phyloP scores from a whole-genome alignment of 2,797 vertebrate genomes.

The Hydrocynus forskahlii region DNA sequence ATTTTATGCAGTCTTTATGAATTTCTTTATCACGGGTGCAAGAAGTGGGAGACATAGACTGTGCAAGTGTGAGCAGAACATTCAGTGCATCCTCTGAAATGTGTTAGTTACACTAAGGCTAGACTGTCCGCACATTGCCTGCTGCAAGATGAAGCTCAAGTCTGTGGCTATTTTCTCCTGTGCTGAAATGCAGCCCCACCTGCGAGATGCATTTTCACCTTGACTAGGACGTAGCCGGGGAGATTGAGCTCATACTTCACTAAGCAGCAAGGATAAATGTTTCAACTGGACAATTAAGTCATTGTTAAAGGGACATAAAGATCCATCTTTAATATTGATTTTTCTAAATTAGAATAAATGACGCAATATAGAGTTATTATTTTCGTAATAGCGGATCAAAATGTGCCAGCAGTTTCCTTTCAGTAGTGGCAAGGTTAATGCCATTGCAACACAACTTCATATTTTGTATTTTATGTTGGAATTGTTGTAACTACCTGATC shows the following conservation, averaged over 20 bases:
- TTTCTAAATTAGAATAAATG: conserved; percentile 1
- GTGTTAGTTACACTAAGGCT: neutral
- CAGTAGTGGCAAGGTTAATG: neutral
- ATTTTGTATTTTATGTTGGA: neutral
- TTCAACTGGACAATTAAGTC: conserved; percentile 26
- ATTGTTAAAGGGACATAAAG: neutral
- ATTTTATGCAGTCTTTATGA: neutral
- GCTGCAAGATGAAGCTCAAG: conserved; percentile 2
- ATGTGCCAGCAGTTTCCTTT: neutral
- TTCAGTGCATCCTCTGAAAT: neutral
- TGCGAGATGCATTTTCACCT: conserved; percentile 64
- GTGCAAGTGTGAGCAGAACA: neutral
- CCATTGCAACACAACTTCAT: no score
- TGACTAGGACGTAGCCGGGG: conserved; percentile 23
- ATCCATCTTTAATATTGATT: neutral
- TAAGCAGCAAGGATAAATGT: neutral
- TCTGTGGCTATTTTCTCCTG: conserved; percentile 3
- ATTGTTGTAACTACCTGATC: neutral
- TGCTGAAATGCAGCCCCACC: conserved; percentile 3
- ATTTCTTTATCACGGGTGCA: neutral
- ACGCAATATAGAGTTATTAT: neutral
- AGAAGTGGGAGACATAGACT: neutral
- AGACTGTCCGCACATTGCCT: neutral
- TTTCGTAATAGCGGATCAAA: neutral
- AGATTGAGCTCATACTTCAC: conserved; percentile 1